Percentiles rank a stretch among this genome's conserved stretches.
Conservation (phyloP, 2,888 invertebrate genomes). For the Linnaemya tessellans region DNA sequence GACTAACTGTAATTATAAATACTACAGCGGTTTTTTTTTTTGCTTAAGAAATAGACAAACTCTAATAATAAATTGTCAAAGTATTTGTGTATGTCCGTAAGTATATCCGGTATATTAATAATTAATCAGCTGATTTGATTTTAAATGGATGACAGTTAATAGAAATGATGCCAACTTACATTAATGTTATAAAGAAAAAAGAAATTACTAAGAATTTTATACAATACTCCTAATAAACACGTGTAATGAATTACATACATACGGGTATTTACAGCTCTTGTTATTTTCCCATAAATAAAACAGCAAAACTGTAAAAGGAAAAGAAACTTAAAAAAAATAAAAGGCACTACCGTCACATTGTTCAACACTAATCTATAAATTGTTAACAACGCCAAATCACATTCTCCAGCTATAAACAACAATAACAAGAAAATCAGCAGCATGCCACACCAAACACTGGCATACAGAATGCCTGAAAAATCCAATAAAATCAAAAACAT, state of each 20-base stretch:
- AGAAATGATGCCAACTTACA: not conserved
- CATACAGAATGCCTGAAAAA: conserved; percentile 32
- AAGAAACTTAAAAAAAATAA: conserved; percentile 26
- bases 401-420: conserved; percentile 47
- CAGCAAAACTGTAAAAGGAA: conserved; percentile 8
- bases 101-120: conserved; percentile 30
- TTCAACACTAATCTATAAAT: conserved; percentile 64
- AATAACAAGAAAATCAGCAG: conserved; percentile 35
- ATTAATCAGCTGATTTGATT: conserved; percentile 18
- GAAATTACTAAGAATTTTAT: conserved; percentile 2
- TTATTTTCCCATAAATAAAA: conserved; percentile 47
- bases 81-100: not conserved
- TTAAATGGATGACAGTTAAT: not conserved
- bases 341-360: conserved; percentile 50
- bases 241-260: not conserved
- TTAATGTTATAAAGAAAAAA: not conserved
- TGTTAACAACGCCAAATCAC: conserved; percentile 64
- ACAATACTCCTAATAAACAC: not conserved
- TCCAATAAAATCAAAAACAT: conserved; percentile 71
- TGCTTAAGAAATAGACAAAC: not conserved
- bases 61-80: conserved; percentile 5
- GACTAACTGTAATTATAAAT: conserved; percentile 67
- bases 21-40: conserved; percentile 19
- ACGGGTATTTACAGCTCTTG: conserved; percentile 44
- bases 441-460: conserved; percentile 43